A percentile compares a stretch with the other conserved stretches of the same genome.
phyloP scores from a whole-genome alignment of 2,888 invertebrate species.

The Himalopsyche japonica region DNA sequence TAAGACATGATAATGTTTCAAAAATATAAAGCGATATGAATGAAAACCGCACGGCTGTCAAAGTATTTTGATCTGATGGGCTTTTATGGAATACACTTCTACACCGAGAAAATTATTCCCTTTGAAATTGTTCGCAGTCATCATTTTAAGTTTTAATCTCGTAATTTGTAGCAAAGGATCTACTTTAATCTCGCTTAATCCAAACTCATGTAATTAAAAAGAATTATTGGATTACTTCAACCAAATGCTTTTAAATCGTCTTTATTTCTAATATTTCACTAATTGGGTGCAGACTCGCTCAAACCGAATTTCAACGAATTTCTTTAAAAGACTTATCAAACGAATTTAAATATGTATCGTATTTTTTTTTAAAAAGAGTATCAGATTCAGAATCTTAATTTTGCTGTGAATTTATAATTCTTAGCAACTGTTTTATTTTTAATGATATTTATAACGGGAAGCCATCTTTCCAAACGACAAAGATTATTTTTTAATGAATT shows the following conservation, averaged over 20 bases:
- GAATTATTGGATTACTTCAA: slow-evolving; percentile 30
- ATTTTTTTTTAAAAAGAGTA: no score
- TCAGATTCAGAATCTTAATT: no score
- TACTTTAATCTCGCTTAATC: not conserved
- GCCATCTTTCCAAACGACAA: no score
- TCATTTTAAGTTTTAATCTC: not conserved
- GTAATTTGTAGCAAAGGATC: not conserved
- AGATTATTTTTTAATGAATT: no score
- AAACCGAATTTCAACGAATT: not conserved
- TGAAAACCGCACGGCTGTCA: not conserved
- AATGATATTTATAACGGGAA: no score
- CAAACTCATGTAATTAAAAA: slow-evolving; percentile 26
- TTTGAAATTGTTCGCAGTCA: not conserved
- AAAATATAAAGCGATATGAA: not conserved
- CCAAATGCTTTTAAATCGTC: slow-evolving; percentile 11
- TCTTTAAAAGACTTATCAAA: not conserved
- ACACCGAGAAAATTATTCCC: not conserved
- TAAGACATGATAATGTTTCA: no score
- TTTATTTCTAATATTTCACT: slow-evolving; percentile 31
- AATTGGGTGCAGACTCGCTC: slow-evolving; percentile 18
- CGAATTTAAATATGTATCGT: not conserved
- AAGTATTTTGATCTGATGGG: not conserved
- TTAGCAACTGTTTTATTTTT: no score
- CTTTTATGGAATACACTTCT: not conserved
- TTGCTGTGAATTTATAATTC: no score